Evolutionary conservation across 2,113 vertebrate species (phyloP).

Genomic region (Mobula birostris): DNA sequence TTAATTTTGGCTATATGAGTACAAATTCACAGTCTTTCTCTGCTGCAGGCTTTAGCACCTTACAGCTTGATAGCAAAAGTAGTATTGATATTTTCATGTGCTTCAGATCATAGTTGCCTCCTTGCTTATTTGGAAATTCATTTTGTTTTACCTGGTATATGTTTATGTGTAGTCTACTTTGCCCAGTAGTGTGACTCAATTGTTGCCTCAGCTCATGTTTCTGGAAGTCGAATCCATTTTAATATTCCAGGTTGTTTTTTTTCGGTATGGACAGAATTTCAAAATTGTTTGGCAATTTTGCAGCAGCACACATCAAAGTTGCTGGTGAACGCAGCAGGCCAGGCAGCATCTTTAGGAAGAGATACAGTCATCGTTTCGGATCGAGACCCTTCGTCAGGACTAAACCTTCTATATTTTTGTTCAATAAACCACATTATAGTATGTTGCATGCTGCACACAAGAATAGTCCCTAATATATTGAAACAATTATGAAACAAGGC

Average conservation of each 20-base stretch:
- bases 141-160: not conserved
- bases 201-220: not conserved
- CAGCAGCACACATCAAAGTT: too few species aligned
- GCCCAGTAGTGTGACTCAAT: not conserved
- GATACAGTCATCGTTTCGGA: not conserved
- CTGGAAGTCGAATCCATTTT: conserved; percentile 23
- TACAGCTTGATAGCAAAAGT: not conserved
- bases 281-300: not conserved
- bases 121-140: not conserved
- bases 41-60: not conserved
- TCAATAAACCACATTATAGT: too few species aligned
- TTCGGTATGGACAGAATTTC: not conserved
- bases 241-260: conserved; percentile 25
- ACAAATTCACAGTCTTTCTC: not conserved
- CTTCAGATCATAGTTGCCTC: not conserved
- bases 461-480: not conserved
- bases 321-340: too few species aligned
- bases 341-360: too few species aligned
- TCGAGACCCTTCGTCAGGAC: too few species aligned
- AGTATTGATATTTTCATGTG: not conserved
- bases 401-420: not conserved
- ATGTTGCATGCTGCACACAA: not conserved
- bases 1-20: not conserved
- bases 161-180: not conserved
- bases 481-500: not conserved